A percentile compares a stretch with the other conserved stretches of the same genome.
Conservation (phyloP, 2,113 vertebrate species). For the Rissa tridactyla region DNA sequence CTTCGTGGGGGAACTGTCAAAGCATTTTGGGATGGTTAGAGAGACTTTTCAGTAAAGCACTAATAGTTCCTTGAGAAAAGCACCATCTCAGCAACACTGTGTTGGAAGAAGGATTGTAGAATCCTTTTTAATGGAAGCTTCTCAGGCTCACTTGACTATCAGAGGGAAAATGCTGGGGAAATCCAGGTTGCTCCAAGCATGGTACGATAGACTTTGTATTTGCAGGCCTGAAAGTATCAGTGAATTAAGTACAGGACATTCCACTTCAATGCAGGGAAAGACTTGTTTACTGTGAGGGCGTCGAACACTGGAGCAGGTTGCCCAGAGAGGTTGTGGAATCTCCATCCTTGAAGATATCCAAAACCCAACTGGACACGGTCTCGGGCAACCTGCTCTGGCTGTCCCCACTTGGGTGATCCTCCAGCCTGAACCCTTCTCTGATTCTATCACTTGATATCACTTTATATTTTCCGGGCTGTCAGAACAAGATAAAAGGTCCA, state of each 20-base stretch:
- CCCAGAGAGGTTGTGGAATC: not conserved
- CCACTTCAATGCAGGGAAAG: not conserved
- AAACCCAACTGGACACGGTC: accelerated
- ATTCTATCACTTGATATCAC: accelerated
- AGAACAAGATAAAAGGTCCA: not conserved
- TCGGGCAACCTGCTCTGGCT: not conserved
- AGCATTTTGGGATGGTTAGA: not conserved
- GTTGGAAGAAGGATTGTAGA: not conserved
- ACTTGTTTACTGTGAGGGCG: accelerated
- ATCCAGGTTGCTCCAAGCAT: not conserved
- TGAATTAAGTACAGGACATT: not conserved
- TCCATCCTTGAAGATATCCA: not conserved
- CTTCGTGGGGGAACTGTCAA: accelerated
- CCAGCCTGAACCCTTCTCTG: not conserved
- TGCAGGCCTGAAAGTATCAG: not conserved
- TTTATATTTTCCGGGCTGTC: not conserved
- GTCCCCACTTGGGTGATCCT: not conserved
- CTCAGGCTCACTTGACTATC: not conserved
- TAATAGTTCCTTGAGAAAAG: not conserved
- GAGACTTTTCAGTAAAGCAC: not conserved
- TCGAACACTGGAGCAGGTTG: not conserved
- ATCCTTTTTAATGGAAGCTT: not conserved
- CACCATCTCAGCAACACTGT: not conserved
- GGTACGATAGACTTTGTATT: accelerated
- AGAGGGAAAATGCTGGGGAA: not conserved